phyloP scores from a whole-genome alignment of 2,888 invertebrate species.

The Aphrophora alni region DNA sequence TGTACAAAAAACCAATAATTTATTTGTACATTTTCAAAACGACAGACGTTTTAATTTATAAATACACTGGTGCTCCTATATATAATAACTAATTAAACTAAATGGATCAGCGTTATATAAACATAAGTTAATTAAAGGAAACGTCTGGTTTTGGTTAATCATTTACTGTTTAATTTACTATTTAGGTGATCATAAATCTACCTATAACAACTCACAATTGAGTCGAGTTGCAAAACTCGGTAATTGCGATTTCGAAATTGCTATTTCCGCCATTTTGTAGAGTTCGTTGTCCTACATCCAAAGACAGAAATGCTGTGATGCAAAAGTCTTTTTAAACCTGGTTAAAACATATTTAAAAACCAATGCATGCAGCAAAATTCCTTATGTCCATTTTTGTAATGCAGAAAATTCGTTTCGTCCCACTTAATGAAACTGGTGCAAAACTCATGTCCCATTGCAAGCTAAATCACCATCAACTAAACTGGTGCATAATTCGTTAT shows the following conservation, averaged over 20 bases:
- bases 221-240: not conserved
- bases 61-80: too few relatives aligned
- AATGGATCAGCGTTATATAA: too few relatives aligned
- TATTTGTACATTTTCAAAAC: too few relatives aligned
- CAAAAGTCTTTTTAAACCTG: conserved; percentile 13
- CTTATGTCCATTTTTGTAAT: conserved; percentile 26
- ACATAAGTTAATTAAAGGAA: too few relatives aligned
- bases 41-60: too few relatives aligned
- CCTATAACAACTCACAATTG: too few relatives aligned
- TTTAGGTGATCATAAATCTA: too few relatives aligned
- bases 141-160: too few relatives aligned
- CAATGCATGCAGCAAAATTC: conserved; percentile 24
- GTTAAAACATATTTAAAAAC: conserved; percentile 24
- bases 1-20: too few relatives aligned
- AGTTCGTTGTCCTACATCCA: conserved; percentile 23
- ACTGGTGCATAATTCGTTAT: conserved; percentile 25
- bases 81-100: too few relatives aligned
- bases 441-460: conserved; percentile 29
- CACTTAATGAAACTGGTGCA: conserved; percentile 26
- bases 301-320: not conserved
- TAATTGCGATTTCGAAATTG: conserved; percentile 6
- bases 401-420: conserved; percentile 21
- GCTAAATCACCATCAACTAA: conserved; percentile 18
- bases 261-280: conserved; percentile 17
- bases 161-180: too few relatives aligned